Evolutionary conservation across 2,888 invertebrate species (phyloP).

Genomic region (Tholera decimalis): DNA sequence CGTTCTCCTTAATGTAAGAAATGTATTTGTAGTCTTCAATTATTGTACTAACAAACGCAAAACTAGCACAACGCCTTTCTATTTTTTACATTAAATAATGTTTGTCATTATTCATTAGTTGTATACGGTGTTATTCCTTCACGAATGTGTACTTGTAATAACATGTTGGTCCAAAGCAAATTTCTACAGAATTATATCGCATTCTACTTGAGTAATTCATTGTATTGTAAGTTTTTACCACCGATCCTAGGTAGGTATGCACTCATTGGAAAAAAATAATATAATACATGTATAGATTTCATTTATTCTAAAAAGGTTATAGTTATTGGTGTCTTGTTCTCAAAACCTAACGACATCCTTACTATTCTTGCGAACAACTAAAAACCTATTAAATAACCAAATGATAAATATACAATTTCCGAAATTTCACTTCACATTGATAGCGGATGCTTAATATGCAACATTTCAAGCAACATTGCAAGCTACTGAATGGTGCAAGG

Average conservation of each 20-base stretch:
- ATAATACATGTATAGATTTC: neutral
- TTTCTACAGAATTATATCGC: neutral
- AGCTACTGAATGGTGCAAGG: slow-evolving; percentile 5
- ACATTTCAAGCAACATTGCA: too few species aligned
- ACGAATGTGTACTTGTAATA: slow-evolving; percentile 8
- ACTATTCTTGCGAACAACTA: neutral
- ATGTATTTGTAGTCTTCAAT: slow-evolving; percentile 53
- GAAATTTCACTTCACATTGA: neutral
- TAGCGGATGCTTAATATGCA: neutral
- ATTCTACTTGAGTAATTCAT: slow-evolving; percentile 4
- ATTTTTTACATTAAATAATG: slow-evolving; percentile 59
- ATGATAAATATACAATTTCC: neutral
- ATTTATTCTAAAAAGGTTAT: slow-evolving; percentile 1
- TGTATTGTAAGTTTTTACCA: neutral
- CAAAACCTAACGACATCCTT: neutral
- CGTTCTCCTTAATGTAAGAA: slow-evolving; percentile 39
- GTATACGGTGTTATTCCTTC: slow-evolving; percentile 30
- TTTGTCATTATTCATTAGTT: slow-evolving; percentile 53
- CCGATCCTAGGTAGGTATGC: neutral
- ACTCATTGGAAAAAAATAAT: neutral
- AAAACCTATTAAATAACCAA: neutral
- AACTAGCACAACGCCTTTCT: slow-evolving; percentile 63
- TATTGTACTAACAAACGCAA: slow-evolving; percentile 55
- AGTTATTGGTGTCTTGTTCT: neutral
- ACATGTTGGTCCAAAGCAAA: neutral